A percentile compares a stretch with the other conserved stretches of the same genome.
Evolutionary conservation across 2,888 invertebrate species (phyloP).

Genomic region (Pecten maximus): DNA sequence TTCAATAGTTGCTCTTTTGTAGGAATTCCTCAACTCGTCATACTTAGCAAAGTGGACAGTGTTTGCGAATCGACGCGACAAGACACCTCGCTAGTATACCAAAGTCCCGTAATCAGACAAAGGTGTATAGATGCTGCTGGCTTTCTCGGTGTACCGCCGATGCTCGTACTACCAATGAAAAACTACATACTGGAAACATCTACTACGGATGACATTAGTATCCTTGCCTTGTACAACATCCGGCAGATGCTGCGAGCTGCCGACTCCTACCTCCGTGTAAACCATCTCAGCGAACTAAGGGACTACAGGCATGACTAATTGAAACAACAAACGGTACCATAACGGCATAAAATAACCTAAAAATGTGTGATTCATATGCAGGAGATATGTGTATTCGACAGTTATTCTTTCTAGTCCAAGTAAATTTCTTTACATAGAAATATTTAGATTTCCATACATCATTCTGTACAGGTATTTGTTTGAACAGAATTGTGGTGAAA

Average conservation of each 20-base stretch:
- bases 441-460: too few species aligned
- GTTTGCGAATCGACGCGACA: background rate
- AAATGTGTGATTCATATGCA: too few species aligned
- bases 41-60: background rate
- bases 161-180: background rate
- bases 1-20: background rate
- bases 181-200: background rate
- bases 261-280: background rate
- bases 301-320: background rate
- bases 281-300: background rate
- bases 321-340: too few species aligned
- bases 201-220: background rate
- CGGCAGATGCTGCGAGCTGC: background rate
- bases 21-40: background rate
- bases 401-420: too few species aligned
- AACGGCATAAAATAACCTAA: too few species aligned
- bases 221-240: background rate
- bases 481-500: too few species aligned
- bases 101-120: background rate
- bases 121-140: background rate
- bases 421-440: too few species aligned
- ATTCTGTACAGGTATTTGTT: too few species aligned
- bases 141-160: background rate
- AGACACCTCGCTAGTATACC: background rate
- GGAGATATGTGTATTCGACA: too few species aligned